phyloP scores from a whole-genome alignment of 2,113 vertebrate species.

The Antechinus stuartii region DNA sequence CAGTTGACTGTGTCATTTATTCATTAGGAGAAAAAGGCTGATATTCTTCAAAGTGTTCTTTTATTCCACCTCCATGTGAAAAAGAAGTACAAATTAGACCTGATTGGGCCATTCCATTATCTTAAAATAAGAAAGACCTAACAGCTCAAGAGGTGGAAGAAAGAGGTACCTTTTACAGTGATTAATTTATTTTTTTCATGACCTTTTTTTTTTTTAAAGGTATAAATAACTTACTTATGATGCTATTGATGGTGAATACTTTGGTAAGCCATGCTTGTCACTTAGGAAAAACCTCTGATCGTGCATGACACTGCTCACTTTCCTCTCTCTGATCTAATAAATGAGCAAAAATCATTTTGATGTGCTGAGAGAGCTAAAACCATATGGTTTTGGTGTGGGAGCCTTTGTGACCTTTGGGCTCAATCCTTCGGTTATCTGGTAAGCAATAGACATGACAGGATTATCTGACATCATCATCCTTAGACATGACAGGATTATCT shows the following conservation, averaged over 20 bases:
- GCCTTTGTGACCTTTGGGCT: background rate
- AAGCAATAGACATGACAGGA: background rate
- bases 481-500: too few species aligned
- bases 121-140: background rate
- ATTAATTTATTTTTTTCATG: background rate
- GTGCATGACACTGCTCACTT: background rate
- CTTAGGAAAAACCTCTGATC: background rate
- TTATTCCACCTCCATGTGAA: background rate
- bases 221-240: background rate
- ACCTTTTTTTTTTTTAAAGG: background rate
- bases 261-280: background rate
- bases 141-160: background rate
- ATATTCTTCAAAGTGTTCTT: background rate
- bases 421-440: background rate
- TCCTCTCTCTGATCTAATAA: background rate
- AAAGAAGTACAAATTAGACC: background rate
- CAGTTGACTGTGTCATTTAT: background rate
- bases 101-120: background rate
- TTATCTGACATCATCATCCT: background rate
- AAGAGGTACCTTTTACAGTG: conserved; percentile 1
- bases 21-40: background rate
- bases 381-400: background rate
- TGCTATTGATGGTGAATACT: background rate
- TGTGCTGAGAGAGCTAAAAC: background rate
- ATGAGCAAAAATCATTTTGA: background rate